Evolutionary conservation across 1,140 invertebrate genomes (phyloP).

Genomic region (Cyclargus thomasi): DNA sequence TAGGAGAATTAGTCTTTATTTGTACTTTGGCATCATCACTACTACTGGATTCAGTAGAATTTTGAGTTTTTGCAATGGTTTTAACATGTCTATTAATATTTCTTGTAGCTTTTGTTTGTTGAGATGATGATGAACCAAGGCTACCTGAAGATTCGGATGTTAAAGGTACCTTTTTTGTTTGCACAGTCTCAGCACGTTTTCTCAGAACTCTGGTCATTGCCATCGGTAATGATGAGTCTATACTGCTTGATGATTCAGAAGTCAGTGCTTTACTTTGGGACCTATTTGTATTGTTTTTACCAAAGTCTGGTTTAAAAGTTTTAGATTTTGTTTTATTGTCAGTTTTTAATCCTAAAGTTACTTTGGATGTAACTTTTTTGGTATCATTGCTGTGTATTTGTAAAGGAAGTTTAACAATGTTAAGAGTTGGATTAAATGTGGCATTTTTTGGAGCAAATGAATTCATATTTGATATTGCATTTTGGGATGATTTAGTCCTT

Average conservation of each 20-base stretch:
- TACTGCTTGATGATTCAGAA: conserved; percentile 20
- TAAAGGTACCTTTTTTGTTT: neutral
- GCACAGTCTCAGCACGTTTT: neutral
- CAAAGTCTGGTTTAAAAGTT: conserved; percentile 18
- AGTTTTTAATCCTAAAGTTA: conserved; percentile 17
- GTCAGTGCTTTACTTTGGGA: neutral
- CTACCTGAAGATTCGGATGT: neutral
- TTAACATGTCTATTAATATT: neutral
- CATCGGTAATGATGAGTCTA: conserved; percentile 9
- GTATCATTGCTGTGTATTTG: conserved; percentile 1
- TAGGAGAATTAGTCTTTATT: neutral
- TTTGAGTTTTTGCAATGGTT: neutral
- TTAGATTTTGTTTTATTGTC: conserved; percentile 16
- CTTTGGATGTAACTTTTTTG: conserved; percentile 13
- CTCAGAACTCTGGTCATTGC: conserved; percentile 8
- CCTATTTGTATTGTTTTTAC: conserved; percentile 15
- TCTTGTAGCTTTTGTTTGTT: neutral
- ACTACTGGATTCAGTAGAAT: neutral
- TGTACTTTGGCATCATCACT: neutral
- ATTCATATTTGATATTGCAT: conserved; percentile 21
- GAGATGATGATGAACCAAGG: neutral
- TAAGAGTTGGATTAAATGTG: conserved; percentile 44
- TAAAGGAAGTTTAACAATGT: conserved; percentile 34
- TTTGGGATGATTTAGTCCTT: conserved; percentile 22
- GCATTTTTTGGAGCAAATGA: conserved; percentile 64